Base-by-base conservation (phyloP, 2,888 invertebrate genomes). In the Melolontha melolontha region DNA sequence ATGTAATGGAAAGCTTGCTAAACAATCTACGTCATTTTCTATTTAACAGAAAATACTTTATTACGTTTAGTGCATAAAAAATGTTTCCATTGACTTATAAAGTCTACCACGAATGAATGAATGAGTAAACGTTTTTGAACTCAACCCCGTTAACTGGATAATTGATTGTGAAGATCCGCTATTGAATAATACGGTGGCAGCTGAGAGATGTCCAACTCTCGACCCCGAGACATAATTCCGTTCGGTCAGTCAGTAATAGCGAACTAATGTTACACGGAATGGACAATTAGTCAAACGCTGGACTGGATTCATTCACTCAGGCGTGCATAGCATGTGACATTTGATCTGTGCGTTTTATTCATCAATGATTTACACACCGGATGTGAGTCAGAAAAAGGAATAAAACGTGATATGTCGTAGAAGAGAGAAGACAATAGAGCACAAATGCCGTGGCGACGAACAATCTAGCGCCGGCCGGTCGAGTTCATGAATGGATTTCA, bases 141-240 rank as follows among this genome's bases (percentile, higher is more conserved):
- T 73, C 64, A 69, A 72, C 69, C 73, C 72, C 71, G 69, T 73
- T 73, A 73, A 73, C 49, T 67, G 55, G 73, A 71, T 73, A 73
- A 73, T 73, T 73, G 72, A 73, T 70, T 69, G 67, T 71, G 44
- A 39, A 62, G 64, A 64, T 68, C 64, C 59, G 22, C 64, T 22
- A 34, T 11, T 14, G 27, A 50, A 51, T 51, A 22, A 29, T 50
- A 40, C 12, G 16, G 39, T 64, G 50, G 41, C 50, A 44, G 44
- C 22, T 22, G 12, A 5, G 42, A 59, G 64, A 34, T 22, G 64
- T 10, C 51, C 51, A 52, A 52, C 6, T 52, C 29, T n/a, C 51
- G 51, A 52, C 51, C 51, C 51, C 34, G 34, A 34, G 34, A 7
- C 51, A 29, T 52, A 52, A 27, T 34, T 52, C 51, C n/a, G 51